Evolutionary conservation across 2,113 vertebrate species (phyloP), one percentile per base, ranked within the genome.

Genomic region (Leptocoma aspasia): DNA sequence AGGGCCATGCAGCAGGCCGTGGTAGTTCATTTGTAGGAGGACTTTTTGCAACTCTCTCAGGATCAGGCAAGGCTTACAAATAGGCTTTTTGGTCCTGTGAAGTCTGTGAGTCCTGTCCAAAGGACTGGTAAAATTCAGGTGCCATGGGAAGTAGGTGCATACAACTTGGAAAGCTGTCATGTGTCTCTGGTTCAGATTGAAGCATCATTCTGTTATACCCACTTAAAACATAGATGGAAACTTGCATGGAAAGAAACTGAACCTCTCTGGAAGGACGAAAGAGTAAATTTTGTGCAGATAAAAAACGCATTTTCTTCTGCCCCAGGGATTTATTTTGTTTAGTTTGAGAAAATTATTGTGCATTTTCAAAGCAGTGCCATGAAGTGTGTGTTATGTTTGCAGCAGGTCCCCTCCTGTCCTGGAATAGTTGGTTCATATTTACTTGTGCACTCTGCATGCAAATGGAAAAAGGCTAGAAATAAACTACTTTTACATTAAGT

Each of bases 1-100:
- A 35, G 63, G 31, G 33, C 30, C 61, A 11, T 35, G 39, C 31
- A 21, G 16, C 24, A 66, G 57, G 15, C 42, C 10, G 1, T 2
- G 3, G 28, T 31, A 31, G 27, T 23, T 57, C 0, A 3, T 28
- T 50, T 1, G 0, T 8, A 10, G 63, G 56, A 57, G 18, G 18
- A 66, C 41, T 69, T 81, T 23, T 26, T 85, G 45, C 52, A 53
- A 1, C 0, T 4, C 41, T 68, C 30, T 57, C 1, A 1, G 31
- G 12, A n/a, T 78, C 64, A 30, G 11, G 13, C 31, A 50, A 56
- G 35, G 35, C 31, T 92, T 72, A 20, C 33, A 63, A 35, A 65
- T 4, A 13, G 61, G 7, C 6, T 63, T 82, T 52, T 66, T 35
- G 33, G 28, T 78, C 53, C 53, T 61, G 13, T 56, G 45, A 77